Percentiles rank a stretch among this genome's conserved stretches.
These are phyloP conservation scores for Melanocharis versteri DNA, from an alignment of 2,113 vertebrate species.

Conservation along the genomic window DNA sequence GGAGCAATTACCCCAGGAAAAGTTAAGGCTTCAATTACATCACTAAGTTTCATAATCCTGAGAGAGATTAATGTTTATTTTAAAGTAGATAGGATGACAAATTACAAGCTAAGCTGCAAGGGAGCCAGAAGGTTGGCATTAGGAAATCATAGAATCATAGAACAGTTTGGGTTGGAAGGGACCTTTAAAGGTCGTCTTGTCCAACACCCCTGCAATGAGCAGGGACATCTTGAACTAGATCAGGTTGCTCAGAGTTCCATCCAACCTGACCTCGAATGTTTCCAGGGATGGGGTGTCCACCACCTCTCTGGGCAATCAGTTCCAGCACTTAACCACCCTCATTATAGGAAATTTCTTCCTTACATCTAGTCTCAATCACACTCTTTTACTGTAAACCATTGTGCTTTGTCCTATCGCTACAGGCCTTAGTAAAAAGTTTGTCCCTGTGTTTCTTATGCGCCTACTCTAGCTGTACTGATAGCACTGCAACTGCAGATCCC, in stretches of 20 bases:
- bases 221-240: background rate
- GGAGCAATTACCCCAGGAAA: background rate
- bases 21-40: background rate
- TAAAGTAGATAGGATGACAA: background rate
- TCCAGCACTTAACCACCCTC: background rate
- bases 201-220: background rate
- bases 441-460: background rate
- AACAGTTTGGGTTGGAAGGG: background rate
- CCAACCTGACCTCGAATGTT: background rate
- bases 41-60: background rate
- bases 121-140: background rate
- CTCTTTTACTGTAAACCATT: background rate
- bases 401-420: background rate
- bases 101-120: background rate
- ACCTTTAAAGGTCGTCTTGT: background rate
- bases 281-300: background rate
- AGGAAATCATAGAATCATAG: background rate
- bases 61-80: background rate
- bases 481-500: background rate
- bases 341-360: background rate
- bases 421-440: background rate
- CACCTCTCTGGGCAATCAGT: background rate
- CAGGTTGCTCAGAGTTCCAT: background rate
- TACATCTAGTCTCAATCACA: background rate
- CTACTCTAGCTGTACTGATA: background rate